Percentiles rank a stretch among this genome's conserved stretches.
These are phyloP conservation scores for Aethes cnicana DNA, from an alignment of 2,888 invertebrate genomes.

Conservation along the genomic window DNA sequence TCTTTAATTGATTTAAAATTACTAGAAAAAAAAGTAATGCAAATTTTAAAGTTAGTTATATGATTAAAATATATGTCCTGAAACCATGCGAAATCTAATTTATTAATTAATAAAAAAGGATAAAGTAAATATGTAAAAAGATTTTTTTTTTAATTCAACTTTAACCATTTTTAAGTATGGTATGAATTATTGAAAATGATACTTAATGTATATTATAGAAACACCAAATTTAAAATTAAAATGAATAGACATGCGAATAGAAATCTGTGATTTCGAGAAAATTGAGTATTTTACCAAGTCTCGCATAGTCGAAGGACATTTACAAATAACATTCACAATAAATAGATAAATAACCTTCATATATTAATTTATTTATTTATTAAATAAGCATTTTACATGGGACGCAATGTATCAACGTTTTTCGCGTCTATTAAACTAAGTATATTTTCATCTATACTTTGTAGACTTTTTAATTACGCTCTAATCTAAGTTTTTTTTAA, in stretches of 20 bases:
- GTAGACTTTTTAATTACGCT: constrained; percentile 9
- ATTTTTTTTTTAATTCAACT: no score
- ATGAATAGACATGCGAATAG: background rate
- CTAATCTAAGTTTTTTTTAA: constrained; percentile 4
- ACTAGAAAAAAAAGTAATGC: no score
- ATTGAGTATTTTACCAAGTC: background rate
- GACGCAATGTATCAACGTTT: constrained; percentile 23
- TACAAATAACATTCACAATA: constrained; percentile 24
- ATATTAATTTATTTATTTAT: constrained; percentile 20
- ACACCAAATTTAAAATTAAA: constrained; percentile 1
- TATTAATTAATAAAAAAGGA: no score
- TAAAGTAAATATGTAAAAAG: no score
- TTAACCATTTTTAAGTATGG: no score
- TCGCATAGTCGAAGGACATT: background rate
- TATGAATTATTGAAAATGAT: no score
- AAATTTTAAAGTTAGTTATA: no score
- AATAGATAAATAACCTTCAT: constrained; percentile 24
- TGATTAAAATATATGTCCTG: no score
- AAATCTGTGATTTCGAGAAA: background rate
- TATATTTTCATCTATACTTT: constrained; percentile 2
- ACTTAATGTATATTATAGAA: no score
- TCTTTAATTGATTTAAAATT: no score
- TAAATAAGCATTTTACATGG: constrained; percentile 30
- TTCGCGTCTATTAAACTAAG: constrained; percentile 8
- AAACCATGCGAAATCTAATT: no score